Conservation (phyloP, 2,113 vertebrate genomes). For the Tragulus kanchil region DNA sequence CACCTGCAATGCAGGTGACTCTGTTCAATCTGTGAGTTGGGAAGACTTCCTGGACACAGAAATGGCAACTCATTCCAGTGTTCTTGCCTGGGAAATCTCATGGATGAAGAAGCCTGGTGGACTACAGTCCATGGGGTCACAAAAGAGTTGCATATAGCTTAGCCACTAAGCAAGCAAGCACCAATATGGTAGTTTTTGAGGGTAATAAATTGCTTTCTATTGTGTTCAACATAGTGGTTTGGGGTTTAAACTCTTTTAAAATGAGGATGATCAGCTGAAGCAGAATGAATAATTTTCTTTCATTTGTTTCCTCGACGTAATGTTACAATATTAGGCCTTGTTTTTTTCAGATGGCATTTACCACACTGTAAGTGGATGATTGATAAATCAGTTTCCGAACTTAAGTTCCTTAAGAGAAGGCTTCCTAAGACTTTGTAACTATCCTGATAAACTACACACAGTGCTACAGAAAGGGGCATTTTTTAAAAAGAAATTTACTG, state of each 20-base stretch:
- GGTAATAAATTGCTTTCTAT: slow-evolving; percentile 29
- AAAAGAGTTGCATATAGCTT: background rate
- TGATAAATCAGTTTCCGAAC: slow-evolving; percentile 2
- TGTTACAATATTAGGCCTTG: background rate
- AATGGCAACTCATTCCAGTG: background rate
- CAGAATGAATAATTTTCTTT: slow-evolving; percentile 45
- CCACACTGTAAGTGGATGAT: background rate
- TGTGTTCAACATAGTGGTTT: slow-evolving; percentile 30
- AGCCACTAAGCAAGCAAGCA: background rate
- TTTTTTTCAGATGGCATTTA: slow-evolving; percentile 17
- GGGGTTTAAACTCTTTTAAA: background rate
- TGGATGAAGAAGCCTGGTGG: background rate
- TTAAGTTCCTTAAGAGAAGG: background rate
- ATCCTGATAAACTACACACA: background rate
- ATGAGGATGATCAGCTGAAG: background rate
- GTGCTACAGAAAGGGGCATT: slow-evolving; percentile 23
- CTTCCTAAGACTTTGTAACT: slow-evolving; percentile 3
- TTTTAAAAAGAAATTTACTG: slow-evolving; percentile 43
- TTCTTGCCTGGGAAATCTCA: background rate
- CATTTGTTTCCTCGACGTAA: slow-evolving; percentile 28
- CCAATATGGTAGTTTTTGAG: background rate
- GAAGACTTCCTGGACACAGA: background rate
- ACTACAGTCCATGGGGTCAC: background rate
- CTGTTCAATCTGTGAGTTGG: background rate
- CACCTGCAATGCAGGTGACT: background rate